Conservation (phyloP, 2,797 vertebrate species). For the Balearica regulorum region DNA sequence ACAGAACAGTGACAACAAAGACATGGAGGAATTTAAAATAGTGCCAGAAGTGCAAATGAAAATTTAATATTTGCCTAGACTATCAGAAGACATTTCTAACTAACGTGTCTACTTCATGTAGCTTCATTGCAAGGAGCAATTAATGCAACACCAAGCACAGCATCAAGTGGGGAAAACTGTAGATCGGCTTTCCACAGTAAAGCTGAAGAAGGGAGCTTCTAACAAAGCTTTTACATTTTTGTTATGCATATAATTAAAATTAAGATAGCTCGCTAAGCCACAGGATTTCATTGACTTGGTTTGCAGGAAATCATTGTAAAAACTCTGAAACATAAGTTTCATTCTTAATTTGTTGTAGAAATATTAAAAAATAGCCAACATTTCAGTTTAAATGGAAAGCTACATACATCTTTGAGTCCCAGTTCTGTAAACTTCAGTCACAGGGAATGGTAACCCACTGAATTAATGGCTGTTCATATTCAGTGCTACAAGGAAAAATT, state of each 20-base stretch:
- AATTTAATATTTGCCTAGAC: slow-evolving; percentile 28
- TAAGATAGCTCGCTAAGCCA: background rate
- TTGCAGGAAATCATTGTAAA: background rate
- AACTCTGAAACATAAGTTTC: background rate
- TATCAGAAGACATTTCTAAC: slow-evolving; percentile 2
- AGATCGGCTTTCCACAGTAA: background rate
- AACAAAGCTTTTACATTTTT: background rate
- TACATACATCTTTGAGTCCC: background rate
- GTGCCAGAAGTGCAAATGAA: slow-evolving; percentile 19
- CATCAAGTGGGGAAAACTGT: background rate
- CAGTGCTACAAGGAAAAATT: background rate
- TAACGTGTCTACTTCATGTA: background rate
- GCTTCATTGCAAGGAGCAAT: background rate
- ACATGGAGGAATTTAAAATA: background rate
- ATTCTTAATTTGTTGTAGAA: background rate
- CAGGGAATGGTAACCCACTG: background rate
- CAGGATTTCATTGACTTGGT: background rate
- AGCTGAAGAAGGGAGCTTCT: background rate
- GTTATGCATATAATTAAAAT: background rate
- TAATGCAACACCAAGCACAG: background rate
- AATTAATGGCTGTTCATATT: background rate
- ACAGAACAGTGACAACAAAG: slow-evolving; percentile 15
- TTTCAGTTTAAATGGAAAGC: background rate
- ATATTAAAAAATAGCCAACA: background rate
- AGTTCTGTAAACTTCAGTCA: background rate